Evolutionary conservation across 2,113 vertebrate genomes (phyloP).

Genomic region (Bothrops jararaca): DNA sequence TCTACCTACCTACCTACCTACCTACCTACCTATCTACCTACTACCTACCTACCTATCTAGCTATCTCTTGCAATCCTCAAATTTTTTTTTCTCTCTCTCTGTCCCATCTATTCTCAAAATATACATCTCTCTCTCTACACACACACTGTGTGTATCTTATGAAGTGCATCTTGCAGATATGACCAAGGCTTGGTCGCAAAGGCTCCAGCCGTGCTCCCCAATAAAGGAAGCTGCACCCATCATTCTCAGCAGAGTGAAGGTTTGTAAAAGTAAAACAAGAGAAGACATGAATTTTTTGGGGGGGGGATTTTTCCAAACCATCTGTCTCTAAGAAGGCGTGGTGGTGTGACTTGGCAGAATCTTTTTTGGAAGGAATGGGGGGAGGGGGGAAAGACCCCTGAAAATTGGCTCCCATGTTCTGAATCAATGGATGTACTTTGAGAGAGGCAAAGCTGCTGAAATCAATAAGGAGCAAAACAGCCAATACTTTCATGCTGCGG

Average conservation of each 20-base stretch:
- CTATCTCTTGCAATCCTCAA: neutral
- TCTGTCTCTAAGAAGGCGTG: neutral
- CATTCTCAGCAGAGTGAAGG: neutral
- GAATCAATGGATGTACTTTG: neutral
- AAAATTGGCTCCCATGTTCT: conserved; percentile 11
- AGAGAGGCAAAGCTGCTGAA: neutral
- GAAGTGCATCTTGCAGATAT: neutral
- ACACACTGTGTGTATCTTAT: neutral
- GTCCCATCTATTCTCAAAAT: neutral
- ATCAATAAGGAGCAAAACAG: neutral
- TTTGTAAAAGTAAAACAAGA: neutral
- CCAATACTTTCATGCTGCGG: neutral
- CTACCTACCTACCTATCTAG: no score
- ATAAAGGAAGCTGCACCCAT: neutral
- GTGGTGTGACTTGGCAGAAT: neutral
- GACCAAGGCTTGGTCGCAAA: neutral
- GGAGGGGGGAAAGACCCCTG: neutral
- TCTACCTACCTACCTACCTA: no score
- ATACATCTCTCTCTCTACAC: neutral
- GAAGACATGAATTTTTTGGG: no score
- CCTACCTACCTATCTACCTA: no score
- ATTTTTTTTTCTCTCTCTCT: neutral
- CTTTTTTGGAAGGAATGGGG: neutral
- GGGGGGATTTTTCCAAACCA: no score
- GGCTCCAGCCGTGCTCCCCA: neutral